Conservation (phyloP, 30 jellyfish, hydroid and myxozoan species). For the Aurelia coerulea region DNA sequence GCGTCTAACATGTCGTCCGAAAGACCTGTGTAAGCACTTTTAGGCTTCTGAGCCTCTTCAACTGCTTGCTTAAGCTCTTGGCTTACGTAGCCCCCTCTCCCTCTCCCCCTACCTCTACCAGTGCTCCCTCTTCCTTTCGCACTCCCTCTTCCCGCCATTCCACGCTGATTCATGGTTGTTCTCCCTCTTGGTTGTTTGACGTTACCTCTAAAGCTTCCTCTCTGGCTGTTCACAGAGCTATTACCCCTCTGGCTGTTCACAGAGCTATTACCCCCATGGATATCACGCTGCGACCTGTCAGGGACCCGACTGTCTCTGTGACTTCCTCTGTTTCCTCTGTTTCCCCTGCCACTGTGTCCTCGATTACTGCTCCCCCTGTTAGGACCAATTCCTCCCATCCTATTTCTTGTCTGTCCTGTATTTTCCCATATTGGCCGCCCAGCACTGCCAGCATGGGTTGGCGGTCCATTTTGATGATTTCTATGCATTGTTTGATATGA, state of each 20-base stretch:
- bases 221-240: background rate
- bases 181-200: background rate
- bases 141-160: background rate
- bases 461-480: background rate
- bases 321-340: background rate
- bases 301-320: background rate
- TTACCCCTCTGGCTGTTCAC: background rate
- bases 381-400: background rate
- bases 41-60: background rate
- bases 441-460: background rate
- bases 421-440: slow-evolving; percentile 1
- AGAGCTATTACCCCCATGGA: background rate
- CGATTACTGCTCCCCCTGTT: background rate
- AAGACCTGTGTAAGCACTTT: background rate
- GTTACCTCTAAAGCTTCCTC: background rate
- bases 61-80: background rate
- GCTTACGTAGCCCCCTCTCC: background rate
- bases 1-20: background rate
- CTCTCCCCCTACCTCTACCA: background rate
- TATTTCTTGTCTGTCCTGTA: background rate
- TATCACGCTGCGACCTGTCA: background rate
- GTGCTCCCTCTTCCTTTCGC: background rate
- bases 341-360: background rate
- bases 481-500: background rate
- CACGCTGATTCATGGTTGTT: background rate